Evolutionary conservation across 2,888 invertebrate species (phyloP).

Genomic region (Caenorhabditis sp.): DNA sequence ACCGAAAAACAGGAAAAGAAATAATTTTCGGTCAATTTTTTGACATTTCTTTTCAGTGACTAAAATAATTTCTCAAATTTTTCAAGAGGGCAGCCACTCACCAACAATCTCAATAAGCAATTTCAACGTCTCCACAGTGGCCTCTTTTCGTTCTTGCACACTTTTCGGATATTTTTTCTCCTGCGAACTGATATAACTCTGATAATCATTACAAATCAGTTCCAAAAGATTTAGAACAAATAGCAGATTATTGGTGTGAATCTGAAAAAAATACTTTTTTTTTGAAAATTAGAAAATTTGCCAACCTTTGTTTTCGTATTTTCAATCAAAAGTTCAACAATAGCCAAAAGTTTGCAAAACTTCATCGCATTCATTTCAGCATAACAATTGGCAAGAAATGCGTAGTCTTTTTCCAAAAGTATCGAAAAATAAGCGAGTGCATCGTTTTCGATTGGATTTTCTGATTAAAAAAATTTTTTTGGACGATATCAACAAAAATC

Average conservation of each 20-base stretch:
- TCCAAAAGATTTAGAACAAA: constrained; percentile 31
- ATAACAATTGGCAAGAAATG: constrained; percentile 39
- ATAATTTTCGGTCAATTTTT: no score
- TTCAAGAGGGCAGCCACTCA: no score
- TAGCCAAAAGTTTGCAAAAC: constrained; percentile 12
- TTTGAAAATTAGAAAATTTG: neutral
- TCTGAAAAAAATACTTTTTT: neutral
- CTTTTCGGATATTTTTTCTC: constrained; percentile 14
- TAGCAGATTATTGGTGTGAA: constrained; percentile 27
- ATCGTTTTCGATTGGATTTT: neutral
- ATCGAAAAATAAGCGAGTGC: constrained; percentile 37
- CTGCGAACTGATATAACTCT: constrained; percentile 10
- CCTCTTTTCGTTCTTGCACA: constrained; percentile 5
- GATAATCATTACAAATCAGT: constrained; percentile 16
- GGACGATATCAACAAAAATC: neutral
- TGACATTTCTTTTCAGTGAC: no score
- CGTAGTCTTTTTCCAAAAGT: constrained; percentile 46
- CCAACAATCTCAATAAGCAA: constrained; percentile 24
- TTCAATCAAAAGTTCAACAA: constrained; percentile 13
- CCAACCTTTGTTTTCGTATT: neutral
- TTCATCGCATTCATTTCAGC: constrained; percentile 21
- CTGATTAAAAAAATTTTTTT: neutral
- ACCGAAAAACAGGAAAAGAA: no score
- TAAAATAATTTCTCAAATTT: no score
- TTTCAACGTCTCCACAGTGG: constrained; percentile 16